Base-by-base conservation (phyloP, 2,797 vertebrate genomes). In the Scomberomorus guttatus region DNA sequence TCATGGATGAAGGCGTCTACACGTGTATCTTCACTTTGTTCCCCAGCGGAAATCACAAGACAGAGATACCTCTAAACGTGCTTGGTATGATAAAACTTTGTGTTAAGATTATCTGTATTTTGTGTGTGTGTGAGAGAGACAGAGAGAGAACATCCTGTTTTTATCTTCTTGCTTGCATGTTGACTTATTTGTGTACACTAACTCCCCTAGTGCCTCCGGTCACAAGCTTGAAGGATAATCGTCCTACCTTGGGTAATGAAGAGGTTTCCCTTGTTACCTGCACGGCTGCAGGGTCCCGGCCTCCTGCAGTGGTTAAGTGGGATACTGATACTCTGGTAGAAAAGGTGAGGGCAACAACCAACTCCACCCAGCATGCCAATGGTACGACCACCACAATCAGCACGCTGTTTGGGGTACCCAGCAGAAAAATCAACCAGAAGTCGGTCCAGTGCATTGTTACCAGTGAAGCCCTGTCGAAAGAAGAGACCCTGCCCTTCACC, bases 271-370 rank as follows among this genome's bases (percentile, higher is more conserved):
- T 94, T 0, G 85, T 61, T 1, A 84, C 66, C 24, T 94, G 94
- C 80, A 74, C 55, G 0, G 90, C 91, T 37, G 63, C 80, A 20
- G 50, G 17, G 34, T 81, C 89, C 9, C 59, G n/a, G 10, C 94
- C 93, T 39, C 73, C 59, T n/a, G 79, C 91, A 22, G n/a, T n/a
- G 6, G 84, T 94, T 8, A 67, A 0, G 0, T 95, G 93, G 93
- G 0, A 10, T 42, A 73, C 61, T 3, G 77, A 24, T 20, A 3
- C 24, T 60, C 25, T 90, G n/a, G 22, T 0, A 4, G 24, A 54
- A 2, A 51, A n/a, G 1, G 1, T 93, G 18, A 72, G 11, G 3
- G 0, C 1, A 11, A 24, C 39, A 6, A 68, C 1, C 11, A 77
- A 3, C 6, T 20, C n/a, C 1, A 72, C 27, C 12, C 2, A 6